Base-by-base conservation (phyloP, 1,140 invertebrate species). In the Drosophila sp. region DNA sequence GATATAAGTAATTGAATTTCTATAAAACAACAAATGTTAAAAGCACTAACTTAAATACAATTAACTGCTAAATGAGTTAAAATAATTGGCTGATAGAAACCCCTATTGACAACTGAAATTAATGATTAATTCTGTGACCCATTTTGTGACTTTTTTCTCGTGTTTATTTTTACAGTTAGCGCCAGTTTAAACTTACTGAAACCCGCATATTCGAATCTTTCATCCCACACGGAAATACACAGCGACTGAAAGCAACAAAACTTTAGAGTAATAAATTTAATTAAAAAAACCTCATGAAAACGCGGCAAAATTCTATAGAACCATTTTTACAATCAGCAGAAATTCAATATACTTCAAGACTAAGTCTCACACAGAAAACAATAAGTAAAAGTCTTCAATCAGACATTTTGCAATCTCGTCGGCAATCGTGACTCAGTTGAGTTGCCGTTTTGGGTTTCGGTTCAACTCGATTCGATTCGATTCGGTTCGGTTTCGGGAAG, bases 191-290 rank as follows among this genome's bases (percentile, higher is more conserved):
- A 16, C 7, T 56, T 25, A 40, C 40, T 32, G 8, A 72, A 36
- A 45, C 70, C 71, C 65, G 71, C 71, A 73, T 69, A 56, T 69
- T 48, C 70, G 14, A 54, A 14, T 11, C 27, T 25, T 63, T 45
- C 32, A 53, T 25, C 54, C 62, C 70, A 67, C 63, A 59, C 54
- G 13, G 8, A 53, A 8, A 45, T n/a, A 18, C 9, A 45, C 6
- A 46, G 27, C n/a, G n/a, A 58, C 43, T 6, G 36, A 29, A 5
- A 54, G 8, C 4, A 50, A 32, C 14, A 8, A 56, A 48, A 53
- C 40, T 48, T 43, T 5, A 32, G 34, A 32, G 57, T 65, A 69
- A 73, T 69, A 69, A 73, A 73, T 54, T 73, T 38, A 73, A 73
- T 73, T 73, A 61, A 72, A 61, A 48, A 40, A 13, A 9, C 36